phyloP scores from a whole-genome alignment of 2,888 invertebrate genomes.

The Arctia plantaginis region DNA sequence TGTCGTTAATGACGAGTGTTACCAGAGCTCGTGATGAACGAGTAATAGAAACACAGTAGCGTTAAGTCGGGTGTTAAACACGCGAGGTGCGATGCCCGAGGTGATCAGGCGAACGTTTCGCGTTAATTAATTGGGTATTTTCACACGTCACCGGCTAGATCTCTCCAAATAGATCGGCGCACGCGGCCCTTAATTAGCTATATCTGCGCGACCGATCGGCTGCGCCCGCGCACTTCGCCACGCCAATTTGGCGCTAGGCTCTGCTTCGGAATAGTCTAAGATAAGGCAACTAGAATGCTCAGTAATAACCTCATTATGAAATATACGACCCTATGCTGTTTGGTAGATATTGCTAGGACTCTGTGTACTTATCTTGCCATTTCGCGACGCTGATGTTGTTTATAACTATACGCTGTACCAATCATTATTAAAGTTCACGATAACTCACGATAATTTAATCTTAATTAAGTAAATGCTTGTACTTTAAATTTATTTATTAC shows the following conservation, averaged over 20 bases:
- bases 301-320: constrained; percentile 86
- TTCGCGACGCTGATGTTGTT: constrained; percentile 37
- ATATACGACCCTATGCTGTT: constrained; percentile 75
- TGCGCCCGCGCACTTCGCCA: constrained; percentile 80
- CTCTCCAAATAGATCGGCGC: constrained; percentile 85
- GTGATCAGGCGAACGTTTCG: constrained; percentile 73
- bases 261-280: constrained; percentile 75
- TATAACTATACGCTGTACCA: constrained; percentile 38
- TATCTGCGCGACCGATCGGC: constrained; percentile 79
- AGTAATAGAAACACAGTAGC: constrained; percentile 66
- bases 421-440: constrained; percentile 20
- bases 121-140: constrained; percentile 87
- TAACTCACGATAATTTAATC: constrained; percentile 15
- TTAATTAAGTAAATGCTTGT: constrained; percentile 20
- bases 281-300: constrained; percentile 80
- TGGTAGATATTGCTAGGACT: constrained; percentile 70
- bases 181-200: constrained; percentile 84
- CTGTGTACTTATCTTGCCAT: constrained; percentile 46
- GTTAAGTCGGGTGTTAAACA: constrained; percentile 68
- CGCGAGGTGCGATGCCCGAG: constrained; percentile 76
- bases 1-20: constrained; percentile 38
- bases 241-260: constrained; percentile 84
- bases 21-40: constrained; percentile 63
- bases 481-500: constrained; percentile 9
- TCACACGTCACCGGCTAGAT: constrained; percentile 86